A percentile compares a stretch with the other conserved stretches of the same genome.
phyloP scores from a whole-genome alignment of 2,888 invertebrate genomes.

The Epiblema foenella region DNA sequence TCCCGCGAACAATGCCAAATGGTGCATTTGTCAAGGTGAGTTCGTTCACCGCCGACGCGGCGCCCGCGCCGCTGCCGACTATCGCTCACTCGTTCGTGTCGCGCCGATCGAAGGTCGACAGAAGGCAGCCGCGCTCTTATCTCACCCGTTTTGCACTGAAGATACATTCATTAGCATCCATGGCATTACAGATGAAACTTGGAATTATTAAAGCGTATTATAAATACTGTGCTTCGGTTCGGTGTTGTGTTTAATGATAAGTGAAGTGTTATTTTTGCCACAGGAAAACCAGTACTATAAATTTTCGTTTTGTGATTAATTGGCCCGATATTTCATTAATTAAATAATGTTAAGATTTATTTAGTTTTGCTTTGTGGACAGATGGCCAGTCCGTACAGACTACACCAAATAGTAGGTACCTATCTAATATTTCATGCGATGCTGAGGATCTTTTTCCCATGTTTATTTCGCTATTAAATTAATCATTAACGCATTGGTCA shows the following conservation, averaged over 20 bases:
- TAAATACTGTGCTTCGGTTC: slow-evolving; percentile 48
- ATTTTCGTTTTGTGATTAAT: neutral
- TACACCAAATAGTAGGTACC: too few relatives aligned
- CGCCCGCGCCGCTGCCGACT: slow-evolving; percentile 59
- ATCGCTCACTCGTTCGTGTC: slow-evolving; percentile 70
- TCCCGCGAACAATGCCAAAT: slow-evolving; percentile 86
- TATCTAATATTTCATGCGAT: neutral
- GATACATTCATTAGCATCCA: slow-evolving; percentile 72
- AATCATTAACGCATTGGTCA: neutral
- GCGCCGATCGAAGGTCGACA: slow-evolving; percentile 78
- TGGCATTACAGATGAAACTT: slow-evolving; percentile 75
- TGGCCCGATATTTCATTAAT: neutral
- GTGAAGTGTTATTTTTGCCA: slow-evolving; percentile 26
- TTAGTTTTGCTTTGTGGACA: too few relatives aligned
- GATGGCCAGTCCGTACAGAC: too few relatives aligned
- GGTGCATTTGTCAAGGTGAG: slow-evolving; percentile 86
- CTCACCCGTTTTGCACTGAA: slow-evolving; percentile 63
- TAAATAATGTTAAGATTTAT: neutral
- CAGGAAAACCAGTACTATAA: slow-evolving; percentile 33
- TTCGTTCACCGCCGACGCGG: slow-evolving; percentile 83
- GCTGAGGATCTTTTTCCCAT: neutral
- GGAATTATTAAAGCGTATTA: slow-evolving; percentile 50
- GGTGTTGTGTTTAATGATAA: slow-evolving; percentile 17
- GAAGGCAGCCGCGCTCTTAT: slow-evolving; percentile 70
- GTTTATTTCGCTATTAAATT: neutral